Evolutionary conservation across 2,888 invertebrate species (phyloP).

Genomic region (Aporophyla nigra): DNA sequence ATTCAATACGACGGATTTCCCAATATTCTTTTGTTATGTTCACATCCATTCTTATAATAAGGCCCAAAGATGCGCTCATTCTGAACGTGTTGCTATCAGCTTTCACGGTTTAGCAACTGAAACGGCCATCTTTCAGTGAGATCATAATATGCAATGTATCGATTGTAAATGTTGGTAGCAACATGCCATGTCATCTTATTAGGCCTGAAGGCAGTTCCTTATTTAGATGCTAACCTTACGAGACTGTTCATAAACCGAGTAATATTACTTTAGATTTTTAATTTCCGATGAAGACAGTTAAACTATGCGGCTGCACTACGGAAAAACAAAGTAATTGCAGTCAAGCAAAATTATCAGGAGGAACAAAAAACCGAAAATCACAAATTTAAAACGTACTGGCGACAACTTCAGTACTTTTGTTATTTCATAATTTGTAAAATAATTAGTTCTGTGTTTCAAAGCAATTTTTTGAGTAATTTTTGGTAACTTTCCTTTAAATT

Average conservation of each 20-base stretch:
- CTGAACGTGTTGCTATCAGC: slow-evolving; percentile 55
- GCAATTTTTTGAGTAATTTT: no score
- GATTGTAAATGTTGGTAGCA: slow-evolving; percentile 56
- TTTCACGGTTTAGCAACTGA: slow-evolving; percentile 35
- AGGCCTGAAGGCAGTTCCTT: slow-evolving; percentile 62
- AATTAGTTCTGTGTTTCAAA: no score
- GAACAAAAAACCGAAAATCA: no score
- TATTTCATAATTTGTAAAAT: no score
- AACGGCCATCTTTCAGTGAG: slow-evolving; percentile 46
- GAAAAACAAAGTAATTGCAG: no score
- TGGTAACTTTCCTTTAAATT: no score
- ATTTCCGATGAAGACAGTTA: neutral
- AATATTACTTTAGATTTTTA: slow-evolving; percentile 23
- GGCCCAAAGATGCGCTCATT: slow-evolving; percentile 37
- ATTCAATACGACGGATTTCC: slow-evolving; percentile 47
- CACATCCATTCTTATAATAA: slow-evolving; percentile 55
- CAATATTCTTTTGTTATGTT: slow-evolving; percentile 39
- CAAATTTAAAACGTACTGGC: no score
- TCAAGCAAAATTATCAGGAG: no score
- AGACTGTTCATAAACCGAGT: slow-evolving; percentile 65
- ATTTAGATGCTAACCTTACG: slow-evolving; percentile 54
- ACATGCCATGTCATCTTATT: slow-evolving; percentile 43
- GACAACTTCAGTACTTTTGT: no score
- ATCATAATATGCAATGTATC: slow-evolving; percentile 31
- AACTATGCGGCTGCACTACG: no score